Base-by-base conservation (phyloP, 2,797 vertebrate genomes). In the Crotalus adamanteus region DNA sequence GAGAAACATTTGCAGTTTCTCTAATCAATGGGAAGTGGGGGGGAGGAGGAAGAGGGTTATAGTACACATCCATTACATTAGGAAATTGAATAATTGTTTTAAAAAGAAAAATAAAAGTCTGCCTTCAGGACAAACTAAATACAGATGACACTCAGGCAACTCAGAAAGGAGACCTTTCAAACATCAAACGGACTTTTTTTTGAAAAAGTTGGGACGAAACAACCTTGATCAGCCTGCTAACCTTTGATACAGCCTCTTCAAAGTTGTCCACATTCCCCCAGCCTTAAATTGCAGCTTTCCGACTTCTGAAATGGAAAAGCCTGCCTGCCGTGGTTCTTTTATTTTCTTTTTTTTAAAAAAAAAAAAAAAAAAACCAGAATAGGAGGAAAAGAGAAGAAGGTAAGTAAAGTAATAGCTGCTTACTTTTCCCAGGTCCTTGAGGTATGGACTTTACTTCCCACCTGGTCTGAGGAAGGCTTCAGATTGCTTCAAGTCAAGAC, bases 81-180 rank as follows among this genome's bases (percentile, higher is more conserved):
- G 63, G 60, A 87, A 87, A 90, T 60, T 28, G 42, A 89, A 86
- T 61, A 31, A 55, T 61, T 12, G 31, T 83, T 92, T 78, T 42
- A 57, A 59, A 92, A 88, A 51, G 12, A 18, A 14, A 87, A 42
- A 59, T 5, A 87, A 69, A 51, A 89, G n/a, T 51, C 56, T 28
- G 25, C 90, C 65, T 91, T 85, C 92, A 63, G 57, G 90, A 92
- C 90, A 93, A 93, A 90, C 91, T 73, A 90, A 93, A 92, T 86
- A 37, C 87, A 69, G 92, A 92, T 53, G 83, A 86, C 61, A 60
- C 86, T 93, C 86, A 28, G 53, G 59, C 87, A 69, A 13, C 9
- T 83, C 73, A 42, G 85, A n/a, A 61, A 51, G 25, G 53, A 42
- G 20, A 28, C 88, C 78, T 91, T 28, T 9, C 63, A 12, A 11